Evolutionary conservation across 1,140 invertebrate genomes (phyloP).

Genomic region (Trichoplusia ni): DNA sequence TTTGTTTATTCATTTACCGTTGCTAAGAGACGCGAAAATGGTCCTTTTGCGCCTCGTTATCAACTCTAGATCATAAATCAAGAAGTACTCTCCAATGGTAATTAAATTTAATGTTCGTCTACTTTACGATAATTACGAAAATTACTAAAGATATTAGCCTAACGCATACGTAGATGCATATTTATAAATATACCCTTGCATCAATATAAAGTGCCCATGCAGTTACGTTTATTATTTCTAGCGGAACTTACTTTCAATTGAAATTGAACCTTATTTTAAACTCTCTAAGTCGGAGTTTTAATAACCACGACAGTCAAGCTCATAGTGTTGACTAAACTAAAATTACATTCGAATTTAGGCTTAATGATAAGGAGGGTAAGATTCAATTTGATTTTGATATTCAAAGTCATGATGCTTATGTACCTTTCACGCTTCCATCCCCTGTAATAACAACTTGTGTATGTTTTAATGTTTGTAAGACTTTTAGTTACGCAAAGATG

Average conservation of each 20-base stretch:
- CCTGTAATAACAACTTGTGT: constrained; percentile 16
- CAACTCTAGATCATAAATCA: not conserved
- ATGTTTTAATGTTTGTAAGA: constrained; percentile 3
- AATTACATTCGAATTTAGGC: no score
- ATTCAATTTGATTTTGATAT: not conserved
- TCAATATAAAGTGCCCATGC: constrained; percentile 9
- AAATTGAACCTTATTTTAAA: not conserved
- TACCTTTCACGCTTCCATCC: constrained; percentile 8
- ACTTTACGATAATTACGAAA: not conserved
- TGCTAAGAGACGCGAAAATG: not conserved
- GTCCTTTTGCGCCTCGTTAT: not conserved
- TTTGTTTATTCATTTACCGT: not conserved
- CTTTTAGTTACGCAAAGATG: not conserved
- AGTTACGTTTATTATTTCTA: not conserved
- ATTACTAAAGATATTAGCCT: not conserved
- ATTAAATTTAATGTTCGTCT: constrained; percentile 1
- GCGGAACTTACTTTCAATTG: not conserved
- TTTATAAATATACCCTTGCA: not conserved
- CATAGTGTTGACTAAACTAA: no score
- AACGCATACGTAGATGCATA: not conserved
- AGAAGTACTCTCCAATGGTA: not conserved
- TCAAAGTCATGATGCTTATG: not conserved
- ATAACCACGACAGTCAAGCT: no score
- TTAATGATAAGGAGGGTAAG: not conserved
- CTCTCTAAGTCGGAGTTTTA: not conserved